Conservation (phyloP, 2,888 invertebrate genomes). For the Dynastes tityus region DNA sequence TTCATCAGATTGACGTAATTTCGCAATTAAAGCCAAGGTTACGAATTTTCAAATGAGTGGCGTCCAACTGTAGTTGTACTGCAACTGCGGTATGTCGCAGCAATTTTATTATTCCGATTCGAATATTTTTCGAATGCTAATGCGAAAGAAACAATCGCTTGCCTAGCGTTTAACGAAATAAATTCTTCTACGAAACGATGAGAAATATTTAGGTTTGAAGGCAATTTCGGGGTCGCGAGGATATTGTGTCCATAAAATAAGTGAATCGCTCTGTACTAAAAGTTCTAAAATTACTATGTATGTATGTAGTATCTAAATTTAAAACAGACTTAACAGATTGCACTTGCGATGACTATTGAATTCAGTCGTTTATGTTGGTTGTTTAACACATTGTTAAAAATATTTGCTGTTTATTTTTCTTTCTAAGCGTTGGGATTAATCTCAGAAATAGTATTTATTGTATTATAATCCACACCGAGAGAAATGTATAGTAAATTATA, state of each 20-base stretch:
- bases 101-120: constrained; percentile 19
- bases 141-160: not conserved
- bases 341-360: too few relatives aligned
- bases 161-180: not conserved
- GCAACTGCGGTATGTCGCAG: not conserved
- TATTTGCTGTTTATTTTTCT: too few relatives aligned
- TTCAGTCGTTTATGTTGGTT: too few relatives aligned
- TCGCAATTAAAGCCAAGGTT: constrained; percentile 51
- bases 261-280: too few relatives aligned
- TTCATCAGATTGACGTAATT: constrained; percentile 52
- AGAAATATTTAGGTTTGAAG: constrained; percentile 4
- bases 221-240: constrained; percentile 7
- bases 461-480: too few relatives aligned
- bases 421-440: too few relatives aligned
- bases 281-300: too few relatives aligned
- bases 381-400: too few relatives aligned
- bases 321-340: not conserved
- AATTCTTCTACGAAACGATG: not conserved
- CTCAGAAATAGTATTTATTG: too few relatives aligned
- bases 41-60: constrained; percentile 48
- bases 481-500: too few relatives aligned
- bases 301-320: not conserved
- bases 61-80: constrained; percentile 5
- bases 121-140: constrained; percentile 39
- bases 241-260: not conserved